Evolutionary conservation across 2,113 vertebrate genomes (phyloP).

Genomic region (Pan paniscus): DNA sequence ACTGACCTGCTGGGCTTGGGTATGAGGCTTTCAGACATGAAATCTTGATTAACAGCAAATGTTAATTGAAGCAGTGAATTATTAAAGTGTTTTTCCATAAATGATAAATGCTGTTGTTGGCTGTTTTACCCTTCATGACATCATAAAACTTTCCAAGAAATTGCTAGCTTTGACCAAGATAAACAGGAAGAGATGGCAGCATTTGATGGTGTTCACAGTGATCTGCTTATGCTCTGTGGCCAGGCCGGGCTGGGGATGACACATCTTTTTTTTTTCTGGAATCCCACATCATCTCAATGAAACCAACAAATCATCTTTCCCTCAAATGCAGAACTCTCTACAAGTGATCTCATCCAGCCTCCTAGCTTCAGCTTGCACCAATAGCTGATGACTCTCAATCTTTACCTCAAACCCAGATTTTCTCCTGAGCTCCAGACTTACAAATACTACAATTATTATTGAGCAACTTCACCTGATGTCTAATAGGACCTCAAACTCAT

Average conservation of each 20-base stretch:
- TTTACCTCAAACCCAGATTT: constrained; percentile 5
- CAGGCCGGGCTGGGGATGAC: neutral
- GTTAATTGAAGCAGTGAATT: constrained; percentile 82
- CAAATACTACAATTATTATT: neutral
- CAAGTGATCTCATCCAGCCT: neutral
- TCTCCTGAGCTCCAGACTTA: neutral
- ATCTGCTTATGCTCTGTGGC: neutral
- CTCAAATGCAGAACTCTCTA: neutral
- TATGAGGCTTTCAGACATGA: constrained; percentile 65
- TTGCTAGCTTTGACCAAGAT: neutral
- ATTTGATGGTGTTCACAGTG: neutral
- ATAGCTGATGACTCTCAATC: neutral
- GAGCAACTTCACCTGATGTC: neutral
- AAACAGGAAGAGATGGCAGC: constrained; percentile 11
- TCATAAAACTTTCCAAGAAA: constrained; percentile 70
- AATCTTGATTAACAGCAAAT: constrained; percentile 79
- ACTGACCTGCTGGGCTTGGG: constrained; percentile 50
- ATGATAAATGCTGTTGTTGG: constrained; percentile 71
- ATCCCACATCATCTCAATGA: neutral
- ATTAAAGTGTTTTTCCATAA: constrained; percentile 77
- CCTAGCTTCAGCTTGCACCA: neutral
- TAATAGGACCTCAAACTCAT: neutral
- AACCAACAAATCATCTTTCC: constrained; percentile 9
- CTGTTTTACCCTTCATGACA: constrained; percentile 53
- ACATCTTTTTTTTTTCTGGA: constrained; percentile 3